Evolutionary conservation across 2,797 vertebrate genomes (phyloP), one percentile per base, ranked within the genome.

Genomic region (Bradypus variegatus): DNA sequence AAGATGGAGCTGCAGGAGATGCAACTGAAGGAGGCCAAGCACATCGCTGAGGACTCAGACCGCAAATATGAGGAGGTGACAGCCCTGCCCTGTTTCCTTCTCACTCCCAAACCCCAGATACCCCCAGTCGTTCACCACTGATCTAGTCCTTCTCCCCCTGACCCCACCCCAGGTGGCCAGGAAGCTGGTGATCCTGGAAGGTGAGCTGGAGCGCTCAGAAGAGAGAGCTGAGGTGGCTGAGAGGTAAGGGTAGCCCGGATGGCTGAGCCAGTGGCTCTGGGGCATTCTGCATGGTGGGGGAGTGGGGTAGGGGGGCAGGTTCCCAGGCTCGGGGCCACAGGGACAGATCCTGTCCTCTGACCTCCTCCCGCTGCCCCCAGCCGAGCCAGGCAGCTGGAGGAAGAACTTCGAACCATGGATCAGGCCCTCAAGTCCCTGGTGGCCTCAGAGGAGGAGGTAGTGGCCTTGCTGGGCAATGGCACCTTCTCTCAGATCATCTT

Each of bases 1-100:
- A 99, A 99, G 95, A 99, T 99, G 99, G 99, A 99, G 95, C 98
- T 99, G 92, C 99, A 99, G 97, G 99, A 99, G 96, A 98, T 99
- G 98, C 99, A 99, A 97, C 98, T 99, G 94, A 99, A 99, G 96
- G 99, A 99, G 93, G 99, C 99, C 6, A 99, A 99, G 96, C 99
- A 99, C 97, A 99, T 99, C 29, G 99, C 99, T 19, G 99, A 99
- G 95, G 99, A 99, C 95, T 98, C 99, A 0, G 99, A 99, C 95
- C 98, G 99, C 96, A 99, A 99, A 98, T 99, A 99, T 0, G 99
- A 99, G 95, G 99, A 99, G 98, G 99, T 99, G 73, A 86, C 76
- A 8, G 58, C 62, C 75, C 55, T 3, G 33, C 11, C n/a, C 87
- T 41, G 1, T 75, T 48, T 53, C 33, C 38, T 77, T 29, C 65